A percentile compares a stretch with the other conserved stretches of the same genome.
Evolutionary conservation across 1,140 invertebrate species (phyloP).

Genomic region (Batillaria attramentaria): DNA sequence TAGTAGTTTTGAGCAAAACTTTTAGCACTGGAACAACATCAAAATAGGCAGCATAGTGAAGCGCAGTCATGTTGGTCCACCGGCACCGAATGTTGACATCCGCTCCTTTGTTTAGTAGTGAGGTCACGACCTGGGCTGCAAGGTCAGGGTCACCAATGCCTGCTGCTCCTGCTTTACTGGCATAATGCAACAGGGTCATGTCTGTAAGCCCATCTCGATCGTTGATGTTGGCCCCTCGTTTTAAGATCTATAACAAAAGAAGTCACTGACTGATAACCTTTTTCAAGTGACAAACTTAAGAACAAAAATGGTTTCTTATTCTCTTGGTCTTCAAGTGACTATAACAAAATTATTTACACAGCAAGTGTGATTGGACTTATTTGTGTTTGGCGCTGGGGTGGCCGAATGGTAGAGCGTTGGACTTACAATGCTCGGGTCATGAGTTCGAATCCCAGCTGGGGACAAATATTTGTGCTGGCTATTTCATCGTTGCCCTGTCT

Average conservation of each 20-base stretch:
- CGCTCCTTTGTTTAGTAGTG: conserved; percentile 72
- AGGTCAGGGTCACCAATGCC: conserved; percentile 74
- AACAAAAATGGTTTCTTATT: not conserved
- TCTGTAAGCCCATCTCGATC: conserved; percentile 76
- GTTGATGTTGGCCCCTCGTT: conserved; percentile 73
- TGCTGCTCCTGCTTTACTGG: conserved; percentile 75
- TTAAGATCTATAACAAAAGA: conserved; percentile 67
- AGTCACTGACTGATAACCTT: too few relatives aligned
- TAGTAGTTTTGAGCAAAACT: conserved; percentile 70
- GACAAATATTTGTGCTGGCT: too few relatives aligned
- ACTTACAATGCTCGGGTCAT: too few relatives aligned
- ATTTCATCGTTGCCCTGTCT: too few relatives aligned
- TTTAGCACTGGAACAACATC: conserved; percentile 74
- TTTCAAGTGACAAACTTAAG: too few relatives aligned
- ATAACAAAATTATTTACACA: not conserved
- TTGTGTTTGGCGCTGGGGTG: too few relatives aligned
- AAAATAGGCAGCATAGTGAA: conserved; percentile 77
- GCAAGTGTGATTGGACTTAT: too few relatives aligned
- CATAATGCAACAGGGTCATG: conserved; percentile 77
- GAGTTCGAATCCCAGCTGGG: too few relatives aligned
- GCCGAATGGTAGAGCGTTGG: too few relatives aligned
- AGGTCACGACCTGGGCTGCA: conserved; percentile 59
- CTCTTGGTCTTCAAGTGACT: not conserved
- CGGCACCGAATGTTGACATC: conserved; percentile 74
- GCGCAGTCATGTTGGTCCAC: conserved; percentile 77